Base-by-base conservation (phyloP, 2,797 vertebrate species). In the Caiman crocodilus region DNA sequence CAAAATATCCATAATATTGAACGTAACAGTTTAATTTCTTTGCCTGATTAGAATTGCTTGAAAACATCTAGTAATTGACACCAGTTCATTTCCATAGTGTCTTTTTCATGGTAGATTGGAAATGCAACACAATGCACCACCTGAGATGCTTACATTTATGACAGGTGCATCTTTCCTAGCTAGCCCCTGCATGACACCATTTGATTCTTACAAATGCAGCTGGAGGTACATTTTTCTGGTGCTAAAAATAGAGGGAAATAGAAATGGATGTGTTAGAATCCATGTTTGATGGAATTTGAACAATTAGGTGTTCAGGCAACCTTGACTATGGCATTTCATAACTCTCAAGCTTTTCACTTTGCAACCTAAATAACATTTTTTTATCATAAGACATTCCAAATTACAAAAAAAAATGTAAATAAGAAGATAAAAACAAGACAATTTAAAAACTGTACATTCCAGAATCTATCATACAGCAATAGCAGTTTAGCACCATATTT, bases 41-140 rank as follows among this genome's bases (percentile, higher is more conserved):
- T 94, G 92, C 93, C 93, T 97, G 97, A 98, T 97, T 97, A 97
- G 95, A 96, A 95, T 97, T 95, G 85, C 93, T 98, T 96, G 96
- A 95, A 96, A 97, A 98, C 97, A 98, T 97, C 97, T 98, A 97
- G 96, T 96, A 97, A 96, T 97, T 97, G 97, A 97, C 97, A 97
- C 93, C 96, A 97, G 96, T 95, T 96, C 95, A 87, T 95, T 98
- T 97, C 95, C 95, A 96, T 94, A 97, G 94, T 94, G 97, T 96
- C 92, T 96, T 97, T 11, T 97, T 96, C 94, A 91, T 96, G 76
- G 95, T 96, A 97, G 96, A 75, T 89, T 96, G 94, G 94, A 96
- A 97, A 94, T 0, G 95, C 92, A 97, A 97, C 95, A 97, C 94
- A 97, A 97, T 97, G 95, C 92, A 96, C 97, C 97, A 96, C 97